phyloP scores from a whole-genome alignment of 1,140 invertebrate genomes.

The Idris sp. region DNA sequence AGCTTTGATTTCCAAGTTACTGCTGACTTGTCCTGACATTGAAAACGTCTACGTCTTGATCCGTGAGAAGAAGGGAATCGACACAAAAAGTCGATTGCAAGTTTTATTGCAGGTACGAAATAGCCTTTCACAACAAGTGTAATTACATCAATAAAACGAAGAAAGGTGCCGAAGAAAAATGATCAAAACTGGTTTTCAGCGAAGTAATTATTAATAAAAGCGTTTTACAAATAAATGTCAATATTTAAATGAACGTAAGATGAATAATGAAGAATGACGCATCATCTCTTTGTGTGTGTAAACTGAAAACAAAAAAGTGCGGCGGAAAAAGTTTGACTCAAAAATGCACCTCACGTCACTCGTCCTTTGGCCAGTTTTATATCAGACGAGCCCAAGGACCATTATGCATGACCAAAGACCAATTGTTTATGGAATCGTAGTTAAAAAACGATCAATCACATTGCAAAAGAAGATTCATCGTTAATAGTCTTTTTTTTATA shows the following conservation, averaged over 20 bases:
- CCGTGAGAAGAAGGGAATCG: constrained; percentile 83
- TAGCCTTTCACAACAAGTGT: background rate
- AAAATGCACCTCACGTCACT: constrained; percentile 22
- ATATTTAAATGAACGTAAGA: constrained; percentile 6
- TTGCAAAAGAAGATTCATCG: too few species aligned
- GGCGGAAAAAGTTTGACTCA: constrained; percentile 19
- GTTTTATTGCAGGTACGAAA: constrained; percentile 70
- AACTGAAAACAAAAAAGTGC: background rate
- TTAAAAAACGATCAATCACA: too few species aligned
- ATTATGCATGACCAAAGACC: constrained; percentile 1
- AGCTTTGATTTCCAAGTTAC: constrained; percentile 85
- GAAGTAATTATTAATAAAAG: too few species aligned
- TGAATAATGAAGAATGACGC: constrained; percentile 14
- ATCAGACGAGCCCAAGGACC: too few species aligned
- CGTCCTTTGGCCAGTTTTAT: too few species aligned
- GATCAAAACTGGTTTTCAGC: too few species aligned
- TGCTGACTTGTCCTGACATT: constrained; percentile 84
- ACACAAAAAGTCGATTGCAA: constrained; percentile 73
- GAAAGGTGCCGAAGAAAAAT: too few species aligned
- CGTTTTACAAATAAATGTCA: too few species aligned
- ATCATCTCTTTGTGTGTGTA: constrained; percentile 10
- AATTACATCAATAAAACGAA: too few species aligned
- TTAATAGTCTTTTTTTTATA: too few species aligned
- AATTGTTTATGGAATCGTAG: constrained; percentile 22
- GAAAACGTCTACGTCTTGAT: constrained; percentile 84